Conservation (phyloP, 1,140 invertebrate genomes). For the Macrosteles quadrilineatus region DNA sequence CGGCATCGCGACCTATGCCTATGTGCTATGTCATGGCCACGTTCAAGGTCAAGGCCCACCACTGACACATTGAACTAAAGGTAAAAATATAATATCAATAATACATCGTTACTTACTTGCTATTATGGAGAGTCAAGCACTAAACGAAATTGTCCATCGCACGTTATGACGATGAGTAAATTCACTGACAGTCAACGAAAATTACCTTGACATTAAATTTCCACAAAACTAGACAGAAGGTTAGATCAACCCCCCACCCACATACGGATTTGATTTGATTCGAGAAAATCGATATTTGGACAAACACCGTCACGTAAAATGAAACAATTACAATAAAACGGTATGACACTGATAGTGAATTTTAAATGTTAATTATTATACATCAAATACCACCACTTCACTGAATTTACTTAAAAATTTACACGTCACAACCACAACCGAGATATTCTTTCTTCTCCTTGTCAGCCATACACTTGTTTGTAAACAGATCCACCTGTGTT, state of each 20-base stretch:
- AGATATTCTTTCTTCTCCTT: neutral
- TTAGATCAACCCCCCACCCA: constrained; percentile 8
- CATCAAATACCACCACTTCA: no score
- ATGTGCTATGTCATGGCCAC: constrained; percentile 15
- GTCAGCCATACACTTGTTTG: constrained; percentile 11
- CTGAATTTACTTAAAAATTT: no score
- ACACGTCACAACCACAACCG: neutral
- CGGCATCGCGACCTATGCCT: constrained; percentile 8
- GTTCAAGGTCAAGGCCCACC: constrained; percentile 6
- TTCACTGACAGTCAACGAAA: no score
- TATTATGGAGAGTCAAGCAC: neutral
- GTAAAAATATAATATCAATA: neutral
- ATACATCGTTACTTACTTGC: constrained; percentile 12
- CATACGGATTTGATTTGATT: neutral
- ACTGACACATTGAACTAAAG: constrained; percentile 3
- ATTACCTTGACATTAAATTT: neutral
- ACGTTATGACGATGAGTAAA: no score
- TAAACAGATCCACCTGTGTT: neutral
- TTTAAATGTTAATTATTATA: no score
- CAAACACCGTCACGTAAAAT: neutral
- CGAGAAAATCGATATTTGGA: neutral
- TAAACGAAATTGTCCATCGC: neutral
- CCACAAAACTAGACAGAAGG: neutral
- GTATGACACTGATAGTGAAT: no score
- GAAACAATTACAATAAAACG: no score